Percentiles rank a stretch among this genome's conserved stretches.
Conservation (phyloP, 2,113 vertebrate genomes). For the Vicugna pacos region DNA sequence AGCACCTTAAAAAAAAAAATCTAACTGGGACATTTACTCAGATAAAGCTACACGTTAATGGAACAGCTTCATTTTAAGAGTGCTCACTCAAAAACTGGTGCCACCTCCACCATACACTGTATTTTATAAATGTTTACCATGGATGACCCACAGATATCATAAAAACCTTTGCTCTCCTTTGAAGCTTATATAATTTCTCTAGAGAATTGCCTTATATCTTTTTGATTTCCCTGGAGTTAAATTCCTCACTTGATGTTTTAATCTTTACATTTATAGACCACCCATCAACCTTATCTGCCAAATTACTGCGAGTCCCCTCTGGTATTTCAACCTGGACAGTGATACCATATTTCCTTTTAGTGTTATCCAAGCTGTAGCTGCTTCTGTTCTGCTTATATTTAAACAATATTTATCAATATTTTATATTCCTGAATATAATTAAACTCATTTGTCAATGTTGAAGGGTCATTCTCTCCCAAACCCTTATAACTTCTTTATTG, state of each 20-base stretch:
- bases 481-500: background rate
- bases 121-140: background rate
- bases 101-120: background rate
- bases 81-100: background rate
- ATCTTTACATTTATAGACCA: background rate
- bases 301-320: background rate
- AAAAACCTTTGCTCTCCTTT: background rate
- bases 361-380: background rate
- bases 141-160: background rate
- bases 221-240: background rate
- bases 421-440: background rate
- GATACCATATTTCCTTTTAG: background rate
- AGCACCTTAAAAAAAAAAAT: background rate
- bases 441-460: background rate
- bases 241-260: background rate
- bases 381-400: background rate
- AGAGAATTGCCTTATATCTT: background rate
- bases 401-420: background rate
- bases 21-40: background rate
- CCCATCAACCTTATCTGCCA: background rate
- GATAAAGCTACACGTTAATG: background rate
- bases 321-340: background rate
- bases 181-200: background rate
- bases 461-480: background rate
- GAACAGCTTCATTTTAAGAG: background rate